A percentile compares a stretch with the other conserved stretches of the same genome.
Evolutionary conservation across 1,140 invertebrate genomes (phyloP).

Genomic region (Neodiprion lecontei): DNA sequence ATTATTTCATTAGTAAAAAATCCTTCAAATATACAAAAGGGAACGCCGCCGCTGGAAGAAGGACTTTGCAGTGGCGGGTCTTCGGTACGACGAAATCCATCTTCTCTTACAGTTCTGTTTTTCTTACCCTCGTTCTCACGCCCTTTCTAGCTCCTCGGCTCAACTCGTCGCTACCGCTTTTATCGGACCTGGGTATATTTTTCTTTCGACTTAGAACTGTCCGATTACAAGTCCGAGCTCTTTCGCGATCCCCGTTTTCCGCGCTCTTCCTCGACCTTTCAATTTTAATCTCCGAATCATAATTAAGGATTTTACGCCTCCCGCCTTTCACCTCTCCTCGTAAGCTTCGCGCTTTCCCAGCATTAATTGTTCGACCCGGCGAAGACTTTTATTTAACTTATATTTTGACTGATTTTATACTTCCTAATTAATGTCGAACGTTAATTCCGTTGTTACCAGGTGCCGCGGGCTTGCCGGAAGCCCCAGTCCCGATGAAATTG

Average conservation of each 20-base stretch:
- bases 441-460: too few relatives aligned
- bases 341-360: too few relatives aligned
- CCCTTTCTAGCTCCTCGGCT: conserved; percentile 16
- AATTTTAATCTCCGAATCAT: not conserved
- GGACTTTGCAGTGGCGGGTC: too few relatives aligned
- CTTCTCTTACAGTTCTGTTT: conserved; percentile 12
- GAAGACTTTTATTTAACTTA: too few relatives aligned
- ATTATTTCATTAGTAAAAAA: conserved; percentile 50
- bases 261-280: not conserved
- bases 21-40: conserved; percentile 37
- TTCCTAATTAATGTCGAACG: too few relatives aligned
- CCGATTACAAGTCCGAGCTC: not conserved
- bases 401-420: too few relatives aligned
- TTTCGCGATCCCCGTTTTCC: too few relatives aligned
- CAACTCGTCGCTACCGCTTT: conserved; percentile 7
- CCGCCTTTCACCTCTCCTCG: too few relatives aligned
- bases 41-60: conserved; percentile 5
- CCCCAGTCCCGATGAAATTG: too few relatives aligned
- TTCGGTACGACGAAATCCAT: conserved; percentile 11
- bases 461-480: too few relatives aligned
- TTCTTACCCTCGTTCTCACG: not conserved
- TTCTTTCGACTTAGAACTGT: not conserved
- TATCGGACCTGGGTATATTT: not conserved
- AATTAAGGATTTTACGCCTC: not conserved
- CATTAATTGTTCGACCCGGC: too few relatives aligned